Conservation (phyloP, 2,113 vertebrate genomes). For the Cromileptes altivelis region DNA sequence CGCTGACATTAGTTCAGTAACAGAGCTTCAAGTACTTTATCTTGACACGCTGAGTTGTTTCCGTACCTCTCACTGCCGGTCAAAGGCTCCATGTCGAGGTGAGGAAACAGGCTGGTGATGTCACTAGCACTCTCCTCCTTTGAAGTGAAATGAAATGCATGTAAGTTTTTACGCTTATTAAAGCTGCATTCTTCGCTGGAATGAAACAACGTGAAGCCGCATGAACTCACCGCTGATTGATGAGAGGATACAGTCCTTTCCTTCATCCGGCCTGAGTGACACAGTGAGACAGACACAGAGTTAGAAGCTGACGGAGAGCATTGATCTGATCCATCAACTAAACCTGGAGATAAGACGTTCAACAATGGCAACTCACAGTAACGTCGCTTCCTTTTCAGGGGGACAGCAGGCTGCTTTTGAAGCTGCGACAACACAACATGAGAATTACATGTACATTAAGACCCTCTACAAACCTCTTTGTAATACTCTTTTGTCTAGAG, state of each 20-base stretch:
- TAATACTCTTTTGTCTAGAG: not conserved
- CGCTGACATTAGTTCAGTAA: conserved; percentile 9
- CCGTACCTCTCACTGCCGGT: conserved; percentile 91
- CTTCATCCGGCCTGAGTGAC: conserved; percentile 75
- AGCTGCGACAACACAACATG: conserved; percentile 82
- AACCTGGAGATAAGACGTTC: conserved; percentile 8
- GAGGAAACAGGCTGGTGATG: conserved; percentile 84
- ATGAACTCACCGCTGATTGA: conserved; percentile 56
- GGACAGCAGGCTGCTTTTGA: conserved; percentile 93
- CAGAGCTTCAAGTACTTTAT: conserved; percentile 13
- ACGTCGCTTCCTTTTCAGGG: conserved; percentile 95
- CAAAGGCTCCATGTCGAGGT: conserved; percentile 94
- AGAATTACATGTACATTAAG: conserved; percentile 18
- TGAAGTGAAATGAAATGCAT: not conserved
- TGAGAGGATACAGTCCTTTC: conserved; percentile 57
- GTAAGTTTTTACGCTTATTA: conserved; percentile 2
- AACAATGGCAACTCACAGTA: conserved; percentile 89
- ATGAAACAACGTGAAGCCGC: conserved; percentile 11
- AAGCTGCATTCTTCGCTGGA: not conserved
- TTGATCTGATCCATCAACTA: conserved; percentile 14
- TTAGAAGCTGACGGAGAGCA: not conserved
- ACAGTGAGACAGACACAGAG: conserved; percentile 19
- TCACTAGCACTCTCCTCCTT: conserved; percentile 81
- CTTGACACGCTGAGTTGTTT: conserved; percentile 14
- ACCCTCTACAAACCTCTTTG: not conserved